Evolutionary conservation across 2,797 vertebrate species (phyloP).

Genomic region (Semotilus atromaculatus): DNA sequence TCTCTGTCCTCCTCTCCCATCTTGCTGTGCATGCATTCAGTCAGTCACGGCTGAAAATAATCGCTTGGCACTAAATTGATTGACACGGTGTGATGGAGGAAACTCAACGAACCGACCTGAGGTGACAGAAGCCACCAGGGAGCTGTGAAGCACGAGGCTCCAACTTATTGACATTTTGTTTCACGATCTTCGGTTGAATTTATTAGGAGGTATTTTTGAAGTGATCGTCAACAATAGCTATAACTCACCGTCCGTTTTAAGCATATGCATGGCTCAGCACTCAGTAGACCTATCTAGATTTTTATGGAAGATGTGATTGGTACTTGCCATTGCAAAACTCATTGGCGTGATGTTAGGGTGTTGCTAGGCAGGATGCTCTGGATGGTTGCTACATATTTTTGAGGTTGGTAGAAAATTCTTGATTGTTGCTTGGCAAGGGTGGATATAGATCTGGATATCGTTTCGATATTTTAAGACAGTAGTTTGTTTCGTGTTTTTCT

Average conservation of each 20-base stretch:
- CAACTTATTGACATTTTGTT: conserved; percentile 18
- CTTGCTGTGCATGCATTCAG: conserved; percentile 18
- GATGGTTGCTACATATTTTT: background rate
- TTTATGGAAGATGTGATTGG: background rate
- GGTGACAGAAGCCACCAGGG: conserved; percentile 17
- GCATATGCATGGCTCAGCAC: background rate
- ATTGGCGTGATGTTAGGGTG: background rate
- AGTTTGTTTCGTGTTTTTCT: background rate
- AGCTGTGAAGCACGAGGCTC: background rate
- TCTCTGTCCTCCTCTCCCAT: background rate
- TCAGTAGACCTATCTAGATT: background rate
- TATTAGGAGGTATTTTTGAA: background rate
- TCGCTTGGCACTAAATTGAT: conserved; percentile 32
- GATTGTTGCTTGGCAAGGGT: background rate
- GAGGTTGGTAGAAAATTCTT: background rate
- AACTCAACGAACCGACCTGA: conserved; percentile 16
- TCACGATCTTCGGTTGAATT: background rate
- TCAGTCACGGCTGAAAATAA: conserved; percentile 40
- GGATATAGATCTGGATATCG: background rate
- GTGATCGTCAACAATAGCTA: background rate
- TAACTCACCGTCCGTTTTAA: background rate
- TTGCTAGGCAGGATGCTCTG: background rate
- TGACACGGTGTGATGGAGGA: conserved; percentile 10
- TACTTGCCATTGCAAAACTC: background rate
- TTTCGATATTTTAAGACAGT: too few relatives aligned